These are phyloP conservation scores for Ligdia adustata DNA, from an alignment of 2,888 invertebrate genomes.

Conservation along the genomic window DNA sequence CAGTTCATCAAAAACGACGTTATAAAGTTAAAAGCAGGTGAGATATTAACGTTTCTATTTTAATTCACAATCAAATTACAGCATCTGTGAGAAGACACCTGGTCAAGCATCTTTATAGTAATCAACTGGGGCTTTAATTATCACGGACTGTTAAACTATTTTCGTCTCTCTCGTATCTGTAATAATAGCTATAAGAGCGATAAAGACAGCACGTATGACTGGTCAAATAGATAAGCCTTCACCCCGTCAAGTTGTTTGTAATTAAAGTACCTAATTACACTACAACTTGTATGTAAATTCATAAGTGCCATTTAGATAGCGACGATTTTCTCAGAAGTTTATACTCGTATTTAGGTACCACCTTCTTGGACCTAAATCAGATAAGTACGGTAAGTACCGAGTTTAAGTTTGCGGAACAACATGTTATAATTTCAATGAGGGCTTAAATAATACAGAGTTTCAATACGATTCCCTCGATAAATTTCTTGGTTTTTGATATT, in stretches of 20 bases:
- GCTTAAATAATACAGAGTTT: too few species aligned
- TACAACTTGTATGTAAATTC: conserved; percentile 15
- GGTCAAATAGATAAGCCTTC: conserved; percentile 8
- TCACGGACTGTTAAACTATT: neutral
- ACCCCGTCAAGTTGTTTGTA: conserved; percentile 4
- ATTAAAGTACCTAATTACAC: conserved; percentile 24
- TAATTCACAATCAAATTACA: conserved; percentile 34
- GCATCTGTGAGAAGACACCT: conserved; percentile 35
- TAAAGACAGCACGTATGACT: neutral
- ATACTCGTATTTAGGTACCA: conserved; percentile 11
- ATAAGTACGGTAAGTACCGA: conserved; percentile 4
- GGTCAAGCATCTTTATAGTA: conserved; percentile 22
- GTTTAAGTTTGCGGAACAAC: conserved; percentile 16
- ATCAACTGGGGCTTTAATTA: conserved; percentile 2
- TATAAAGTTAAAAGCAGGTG: conserved; percentile 28
- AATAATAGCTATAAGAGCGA: neutral
- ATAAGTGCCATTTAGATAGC: conserved; percentile 28
- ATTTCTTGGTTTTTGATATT: too few species aligned
- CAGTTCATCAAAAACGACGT: conserved; percentile 18
- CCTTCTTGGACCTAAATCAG: conserved; percentile 26
- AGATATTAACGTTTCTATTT: conserved; percentile 25
- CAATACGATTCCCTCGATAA: too few species aligned
- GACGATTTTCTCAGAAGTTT: conserved; percentile 20
- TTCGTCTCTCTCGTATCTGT: neutral
- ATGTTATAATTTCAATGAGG: conserved; percentile 10